A percentile compares a stretch with the other conserved stretches of the same genome.
phyloP scores from a whole-genome alignment of 1,140 invertebrate species.

The Metaphire vulgaris region DNA sequence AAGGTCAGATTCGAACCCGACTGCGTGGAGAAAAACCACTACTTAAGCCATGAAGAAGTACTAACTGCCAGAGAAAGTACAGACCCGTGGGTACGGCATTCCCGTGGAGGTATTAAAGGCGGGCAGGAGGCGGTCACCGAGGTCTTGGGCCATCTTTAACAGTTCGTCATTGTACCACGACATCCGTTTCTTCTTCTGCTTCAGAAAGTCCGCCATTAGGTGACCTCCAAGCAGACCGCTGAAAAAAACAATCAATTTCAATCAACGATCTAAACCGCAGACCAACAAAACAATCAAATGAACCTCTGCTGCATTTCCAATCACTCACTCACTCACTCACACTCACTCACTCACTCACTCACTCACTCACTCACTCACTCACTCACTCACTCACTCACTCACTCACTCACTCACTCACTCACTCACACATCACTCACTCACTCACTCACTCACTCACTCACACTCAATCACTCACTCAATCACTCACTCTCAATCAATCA shows the following conservation, averaged over 20 bases:
- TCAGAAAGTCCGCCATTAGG: slow-evolving; percentile 74
- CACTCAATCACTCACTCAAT: slow-evolving; percentile 24
- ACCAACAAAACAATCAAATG: too few relatives aligned
- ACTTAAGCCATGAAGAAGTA: too few relatives aligned
- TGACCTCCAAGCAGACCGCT: slow-evolving; percentile 89
- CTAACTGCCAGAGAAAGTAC: too few relatives aligned
- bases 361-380: slow-evolving; percentile 25
- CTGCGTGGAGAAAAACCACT: too few relatives aligned
- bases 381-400: slow-evolving; percentile 26
- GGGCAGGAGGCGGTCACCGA: slow-evolving; percentile 82
- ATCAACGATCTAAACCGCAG: too few relatives aligned
- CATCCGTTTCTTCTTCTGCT: slow-evolving; percentile 66
- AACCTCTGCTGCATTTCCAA: too few relatives aligned
- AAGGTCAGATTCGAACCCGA: too few relatives aligned
- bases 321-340: neutral
- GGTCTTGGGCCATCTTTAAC: slow-evolving; percentile 79
- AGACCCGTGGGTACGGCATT: slow-evolving; percentile 84
- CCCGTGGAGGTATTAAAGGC: slow-evolving; percentile 97
- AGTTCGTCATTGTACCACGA: slow-evolving; percentile 88
- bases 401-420: slow-evolving; percentile 15
- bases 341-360: slow-evolving; percentile 12
- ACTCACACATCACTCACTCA: slow-evolving; percentile 9
- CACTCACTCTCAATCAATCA: slow-evolving; percentile 26
- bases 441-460: slow-evolving; percentile 27
- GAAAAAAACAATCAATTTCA: too few relatives aligned